A percentile compares a stretch with the other conserved stretches of the same genome.
These are phyloP conservation scores for Caloenas nicobarica DNA, from an alignment of 2,113 vertebrate genomes.

Conservation along the genomic window DNA sequence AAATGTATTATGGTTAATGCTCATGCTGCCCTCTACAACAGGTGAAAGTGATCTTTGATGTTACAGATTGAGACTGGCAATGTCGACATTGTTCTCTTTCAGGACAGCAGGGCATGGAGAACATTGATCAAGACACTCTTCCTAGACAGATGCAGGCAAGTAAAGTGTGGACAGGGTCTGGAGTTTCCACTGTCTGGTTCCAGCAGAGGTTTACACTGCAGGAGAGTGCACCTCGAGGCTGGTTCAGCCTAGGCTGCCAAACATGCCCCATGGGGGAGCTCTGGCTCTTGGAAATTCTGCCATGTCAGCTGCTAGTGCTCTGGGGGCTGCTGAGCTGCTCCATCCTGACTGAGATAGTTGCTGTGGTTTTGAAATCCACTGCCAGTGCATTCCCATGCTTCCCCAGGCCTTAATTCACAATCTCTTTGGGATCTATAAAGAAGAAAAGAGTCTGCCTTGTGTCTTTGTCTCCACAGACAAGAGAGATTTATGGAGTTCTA, in stretches of 20 bases:
- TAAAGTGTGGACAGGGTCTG: neutral
- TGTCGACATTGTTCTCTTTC: neutral
- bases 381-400: neutral
- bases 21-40: neutral
- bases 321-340: neutral
- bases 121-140: neutral
- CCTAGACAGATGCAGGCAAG: neutral
- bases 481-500: neutral
- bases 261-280: rapidly evolving
- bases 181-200: neutral
- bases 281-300: neutral
- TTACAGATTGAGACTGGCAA: neutral
- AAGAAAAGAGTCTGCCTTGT: neutral
- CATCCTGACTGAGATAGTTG: neutral
- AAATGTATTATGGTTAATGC: neutral
- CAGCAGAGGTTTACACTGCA: neutral
- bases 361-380: neutral
- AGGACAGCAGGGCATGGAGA: neutral
- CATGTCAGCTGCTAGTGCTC: neutral
- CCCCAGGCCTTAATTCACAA: neutral
- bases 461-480: neutral
- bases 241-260: neutral
- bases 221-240: neutral
- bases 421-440: neutral
- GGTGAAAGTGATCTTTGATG: neutral